These are phyloP conservation scores for Calliopum simillimum DNA, from an alignment of 2,888 invertebrate species.

Conservation along the genomic window DNA sequence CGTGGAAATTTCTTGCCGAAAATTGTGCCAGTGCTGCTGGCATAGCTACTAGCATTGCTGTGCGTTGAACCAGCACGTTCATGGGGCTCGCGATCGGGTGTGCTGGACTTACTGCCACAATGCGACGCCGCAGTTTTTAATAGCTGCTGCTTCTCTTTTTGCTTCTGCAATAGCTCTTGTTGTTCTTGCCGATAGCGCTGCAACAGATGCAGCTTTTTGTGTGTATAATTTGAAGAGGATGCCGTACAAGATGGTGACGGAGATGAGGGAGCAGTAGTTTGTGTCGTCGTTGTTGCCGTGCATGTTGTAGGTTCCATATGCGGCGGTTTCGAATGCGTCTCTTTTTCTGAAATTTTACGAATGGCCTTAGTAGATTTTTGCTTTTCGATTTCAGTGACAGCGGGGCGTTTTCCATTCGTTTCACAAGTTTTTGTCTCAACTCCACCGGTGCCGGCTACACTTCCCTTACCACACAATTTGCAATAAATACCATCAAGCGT, in stretches of 20 bases:
- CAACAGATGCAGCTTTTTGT: conserved; percentile 60
- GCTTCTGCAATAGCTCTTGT: conserved; percentile 48
- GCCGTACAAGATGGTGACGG: not conserved
- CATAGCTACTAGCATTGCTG: conserved; percentile 57
- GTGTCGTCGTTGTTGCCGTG: conserved; percentile 11
- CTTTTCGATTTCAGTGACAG: conserved; percentile 17
- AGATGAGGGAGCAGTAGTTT: conserved; percentile 35
- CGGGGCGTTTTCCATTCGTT: conserved; percentile 29
- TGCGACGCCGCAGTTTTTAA: conserved; percentile 36
- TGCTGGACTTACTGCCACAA: conserved; percentile 58
- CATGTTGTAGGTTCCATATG: conserved; percentile 37
- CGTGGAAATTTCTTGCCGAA: conserved; percentile 52
- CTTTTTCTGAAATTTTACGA: conserved; percentile 11
- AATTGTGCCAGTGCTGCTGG: conserved; percentile 52
- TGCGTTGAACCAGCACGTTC: conserved; percentile 54
- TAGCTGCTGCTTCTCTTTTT: conserved; percentile 38
- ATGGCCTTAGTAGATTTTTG: conserved; percentile 30
- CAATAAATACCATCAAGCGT: conserved; percentile 65
- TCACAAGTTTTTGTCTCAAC: conserved; percentile 48
- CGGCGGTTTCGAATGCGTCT: conserved; percentile 5
- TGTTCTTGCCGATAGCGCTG: conserved; percentile 59
- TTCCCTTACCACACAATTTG: conserved; percentile 68
- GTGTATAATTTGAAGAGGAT: conserved; percentile 44
- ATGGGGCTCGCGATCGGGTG: conserved; percentile 50
- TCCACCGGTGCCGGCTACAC: conserved; percentile 65